Percentiles rank a stretch among this genome's conserved stretches.
Evolutionary conservation across 2,888 invertebrate species (phyloP).

Genomic region (Biston stratarius): DNA sequence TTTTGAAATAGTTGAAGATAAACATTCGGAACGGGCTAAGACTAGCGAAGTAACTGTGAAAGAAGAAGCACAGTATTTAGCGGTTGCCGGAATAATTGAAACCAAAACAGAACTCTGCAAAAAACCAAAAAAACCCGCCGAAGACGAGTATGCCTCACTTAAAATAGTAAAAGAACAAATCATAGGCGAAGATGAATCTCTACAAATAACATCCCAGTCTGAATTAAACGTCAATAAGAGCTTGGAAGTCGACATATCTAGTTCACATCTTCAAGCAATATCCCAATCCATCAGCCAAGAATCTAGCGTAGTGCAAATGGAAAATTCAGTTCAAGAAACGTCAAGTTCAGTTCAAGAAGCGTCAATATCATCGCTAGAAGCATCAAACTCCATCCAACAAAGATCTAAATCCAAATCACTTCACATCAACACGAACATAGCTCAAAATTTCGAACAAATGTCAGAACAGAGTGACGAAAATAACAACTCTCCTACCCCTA

Average conservation of each 20-base stretch:
- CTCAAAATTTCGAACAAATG: slow-evolving; percentile 34
- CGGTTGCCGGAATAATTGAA: slow-evolving; percentile 43
- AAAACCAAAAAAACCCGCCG: slow-evolving; percentile 29
- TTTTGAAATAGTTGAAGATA: slow-evolving; percentile 41
- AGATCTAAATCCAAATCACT: slow-evolving; percentile 13
- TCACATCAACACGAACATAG: slow-evolving; percentile 44
- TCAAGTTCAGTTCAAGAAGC: not conserved
- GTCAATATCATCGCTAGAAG: not conserved
- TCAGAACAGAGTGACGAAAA: slow-evolving; percentile 49
- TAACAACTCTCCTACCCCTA: slow-evolving; percentile 64
- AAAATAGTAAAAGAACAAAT: slow-evolving; percentile 41
- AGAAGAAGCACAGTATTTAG: slow-evolving; percentile 35
- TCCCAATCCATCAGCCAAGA: slow-evolving; percentile 33
- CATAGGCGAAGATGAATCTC: slow-evolving; percentile 28
- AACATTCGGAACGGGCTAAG: slow-evolving; percentile 31
- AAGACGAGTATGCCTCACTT: slow-evolving; percentile 42
- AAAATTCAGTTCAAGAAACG: not conserved
- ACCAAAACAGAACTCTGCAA: slow-evolving; percentile 42
- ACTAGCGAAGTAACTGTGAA: slow-evolving; percentile 31
- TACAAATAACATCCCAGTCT: slow-evolving; percentile 33
- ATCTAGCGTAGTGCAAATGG: not conserved
- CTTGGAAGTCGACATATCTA: slow-evolving; percentile 30
- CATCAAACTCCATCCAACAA: not conserved
- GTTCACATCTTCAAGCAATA: slow-evolving; percentile 35
- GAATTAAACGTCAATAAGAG: slow-evolving; percentile 39